Percentiles rank a stretch among this genome's conserved stretches.
phyloP scores from a whole-genome alignment of 2,113 vertebrate species.

The Lagopus leucura region DNA sequence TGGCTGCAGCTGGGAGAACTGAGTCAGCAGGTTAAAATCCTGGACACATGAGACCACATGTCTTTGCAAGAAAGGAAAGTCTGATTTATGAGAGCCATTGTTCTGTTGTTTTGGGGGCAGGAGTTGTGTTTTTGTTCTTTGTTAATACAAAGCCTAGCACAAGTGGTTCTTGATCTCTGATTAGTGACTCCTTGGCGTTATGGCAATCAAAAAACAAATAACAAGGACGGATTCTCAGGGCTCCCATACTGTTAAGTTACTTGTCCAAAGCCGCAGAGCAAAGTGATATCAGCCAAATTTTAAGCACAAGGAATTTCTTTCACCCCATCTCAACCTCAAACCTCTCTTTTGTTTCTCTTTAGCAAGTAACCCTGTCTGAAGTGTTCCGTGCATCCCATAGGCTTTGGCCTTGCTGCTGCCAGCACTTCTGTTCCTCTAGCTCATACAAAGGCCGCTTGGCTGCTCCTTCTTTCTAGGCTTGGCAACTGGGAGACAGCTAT shows the following conservation, averaged over 20 bases:
- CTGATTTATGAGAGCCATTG: neutral
- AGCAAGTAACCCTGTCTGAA: neutral
- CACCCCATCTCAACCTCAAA: neutral
- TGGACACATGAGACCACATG: neutral
- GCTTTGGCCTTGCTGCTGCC: neutral
- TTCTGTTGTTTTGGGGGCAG: neutral
- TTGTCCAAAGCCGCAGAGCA: neutral
- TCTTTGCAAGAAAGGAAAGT: neutral
- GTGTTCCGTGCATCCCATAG: neutral
- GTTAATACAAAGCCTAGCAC: neutral
- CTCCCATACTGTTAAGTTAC: neutral
- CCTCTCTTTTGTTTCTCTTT: conserved; percentile 13
- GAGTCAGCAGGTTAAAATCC: neutral
- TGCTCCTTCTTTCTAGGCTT: neutral
- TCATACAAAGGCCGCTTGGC: neutral
- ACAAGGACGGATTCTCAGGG: neutral
- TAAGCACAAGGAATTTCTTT: neutral
- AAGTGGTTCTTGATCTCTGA: neutral
- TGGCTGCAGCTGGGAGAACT: neutral
- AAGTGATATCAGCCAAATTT: neutral
- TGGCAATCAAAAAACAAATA: neutral
- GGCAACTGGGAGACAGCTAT: fast-evolving
- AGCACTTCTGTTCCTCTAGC: neutral
- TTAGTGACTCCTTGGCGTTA: neutral
- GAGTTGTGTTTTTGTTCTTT: neutral